Percentiles rank a stretch among this genome's conserved stretches.
These are phyloP conservation scores for Caenorhabditis sinica DNA, from an alignment of 2,888 invertebrate genomes.

Conservation along the genomic window DNA sequence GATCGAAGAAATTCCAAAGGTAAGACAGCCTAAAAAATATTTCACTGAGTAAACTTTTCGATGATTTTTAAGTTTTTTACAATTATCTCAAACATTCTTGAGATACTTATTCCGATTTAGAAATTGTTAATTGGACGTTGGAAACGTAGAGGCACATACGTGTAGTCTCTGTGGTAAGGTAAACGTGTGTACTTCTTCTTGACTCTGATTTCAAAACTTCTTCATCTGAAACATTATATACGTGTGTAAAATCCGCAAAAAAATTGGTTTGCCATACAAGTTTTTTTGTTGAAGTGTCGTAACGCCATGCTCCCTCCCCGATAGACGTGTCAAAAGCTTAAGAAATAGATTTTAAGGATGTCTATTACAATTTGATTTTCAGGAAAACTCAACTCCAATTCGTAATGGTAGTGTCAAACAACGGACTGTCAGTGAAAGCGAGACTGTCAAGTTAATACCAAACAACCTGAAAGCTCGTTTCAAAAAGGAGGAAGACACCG, in stretches of 20 bases:
- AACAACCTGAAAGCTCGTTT: background rate
- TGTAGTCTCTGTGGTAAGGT: slow-evolving; percentile 59
- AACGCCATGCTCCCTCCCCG: slow-evolving; percentile 49
- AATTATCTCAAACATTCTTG: background rate
- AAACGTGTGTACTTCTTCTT: slow-evolving; percentile 51
- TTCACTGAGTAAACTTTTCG: no score
- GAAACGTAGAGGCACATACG: slow-evolving; percentile 65
- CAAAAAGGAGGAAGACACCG: slow-evolving; percentile 3
- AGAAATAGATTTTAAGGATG: background rate
- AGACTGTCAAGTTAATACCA: slow-evolving; percentile 39
- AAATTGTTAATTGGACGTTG: slow-evolving; percentile 60
- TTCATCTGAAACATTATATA: background rate
- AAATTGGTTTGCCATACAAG: slow-evolving; percentile 35
- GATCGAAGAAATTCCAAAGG: slow-evolving; percentile 51
- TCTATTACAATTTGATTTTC: slow-evolving; percentile 4
- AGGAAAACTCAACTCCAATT: slow-evolving; percentile 29
- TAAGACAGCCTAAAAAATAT: background rate
- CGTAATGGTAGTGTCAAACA: slow-evolving; percentile 51
- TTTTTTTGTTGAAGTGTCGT: slow-evolving; percentile 45
- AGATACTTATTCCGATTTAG: slow-evolving; percentile 29
- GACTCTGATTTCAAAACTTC: background rate
- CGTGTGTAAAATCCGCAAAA: slow-evolving; percentile 20
- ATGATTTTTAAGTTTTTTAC: background rate
- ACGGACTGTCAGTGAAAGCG: slow-evolving; percentile 49
- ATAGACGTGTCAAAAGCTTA: slow-evolving; percentile 46